Conservation (phyloP, 2,797 vertebrate genomes). For the Crypturellus tataupa region DNA sequence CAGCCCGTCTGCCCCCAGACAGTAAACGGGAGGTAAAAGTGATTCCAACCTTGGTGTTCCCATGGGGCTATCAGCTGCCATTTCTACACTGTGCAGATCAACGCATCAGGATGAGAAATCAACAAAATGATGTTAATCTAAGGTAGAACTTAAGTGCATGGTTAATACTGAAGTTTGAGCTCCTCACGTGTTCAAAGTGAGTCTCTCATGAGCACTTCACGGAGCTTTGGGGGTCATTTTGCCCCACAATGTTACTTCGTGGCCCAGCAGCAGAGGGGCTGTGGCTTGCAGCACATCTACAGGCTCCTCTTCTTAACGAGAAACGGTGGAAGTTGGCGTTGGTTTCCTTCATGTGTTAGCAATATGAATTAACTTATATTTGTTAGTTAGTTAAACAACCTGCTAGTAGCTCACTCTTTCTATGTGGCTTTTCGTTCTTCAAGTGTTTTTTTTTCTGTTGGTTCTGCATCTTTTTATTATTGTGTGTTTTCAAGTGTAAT, state of each 20-base stretch:
- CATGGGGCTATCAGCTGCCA: not conserved
- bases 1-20: conserved; percentile 23
- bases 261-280: not conserved
- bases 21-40: not conserved
- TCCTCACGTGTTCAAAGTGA: not conserved
- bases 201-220: not conserved
- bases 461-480: not conserved
- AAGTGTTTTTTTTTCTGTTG: not conserved
- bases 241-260: not conserved
- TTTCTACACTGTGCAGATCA: not conserved
- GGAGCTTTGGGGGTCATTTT: not conserved
- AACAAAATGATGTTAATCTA: not conserved
- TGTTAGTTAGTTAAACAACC: conserved; percentile 1
- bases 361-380: not conserved
- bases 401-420: not conserved
- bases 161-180: conserved; percentile 35
- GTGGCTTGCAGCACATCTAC: not conserved
- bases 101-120: not conserved
- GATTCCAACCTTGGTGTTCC: not conserved
- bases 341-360: not conserved
- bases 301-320: not conserved
- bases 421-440: not conserved
- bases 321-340: not conserved
- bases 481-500: not conserved
- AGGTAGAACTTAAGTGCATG: not conserved